Evolutionary conservation across 2,888 invertebrate genomes (phyloP), one percentile per base, ranked within the genome.

Genomic region (Lysandra bellargus): DNA sequence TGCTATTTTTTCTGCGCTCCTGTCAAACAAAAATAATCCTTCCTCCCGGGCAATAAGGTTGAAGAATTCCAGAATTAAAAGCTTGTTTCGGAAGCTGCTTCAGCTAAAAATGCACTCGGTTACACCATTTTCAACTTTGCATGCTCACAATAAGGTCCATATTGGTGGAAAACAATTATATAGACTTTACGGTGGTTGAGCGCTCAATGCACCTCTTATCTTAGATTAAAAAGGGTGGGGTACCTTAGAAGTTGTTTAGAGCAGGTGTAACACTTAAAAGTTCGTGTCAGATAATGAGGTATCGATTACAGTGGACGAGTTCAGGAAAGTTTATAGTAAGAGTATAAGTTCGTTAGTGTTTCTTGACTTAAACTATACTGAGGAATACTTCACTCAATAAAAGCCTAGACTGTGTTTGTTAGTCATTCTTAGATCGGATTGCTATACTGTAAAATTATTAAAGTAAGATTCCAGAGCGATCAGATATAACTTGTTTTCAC

Each of bases 191-290:
- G 90, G 90, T 87, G 89, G 90, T 91, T 92, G 91, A 91, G 91
- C 88, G 91, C 91, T 92, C 92, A 91, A 93, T 92, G 91, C 90
- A 91, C 89, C 90, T 91, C 93, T 93, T 93, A 93, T 93, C 92
- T 93, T 87, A 92, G 93, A 93, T 93, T 92, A 93, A 92, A 92
- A 93, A 92, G 87, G 86, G 89, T 88, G 89, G 86, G 84, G 85
- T 86, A 85, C 84, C 83, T 83, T 85, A 81, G 82, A 83, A 83
- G 84, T 84, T 82, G 84, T 53, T 79, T 57, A 72, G 82, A 83
- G 84, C 87, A 87, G 87, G 87, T 87, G 87, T 80, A 83, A 83
- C 82, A 83, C 83, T 83, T 82, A 44, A 44, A 75, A 23, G 23
- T 75, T 49, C 30, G 37, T 37, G 12, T 33, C 69, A 12, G 64